Base-by-base conservation (phyloP, 2,888 invertebrate species). In the Mythimna pallens region DNA sequence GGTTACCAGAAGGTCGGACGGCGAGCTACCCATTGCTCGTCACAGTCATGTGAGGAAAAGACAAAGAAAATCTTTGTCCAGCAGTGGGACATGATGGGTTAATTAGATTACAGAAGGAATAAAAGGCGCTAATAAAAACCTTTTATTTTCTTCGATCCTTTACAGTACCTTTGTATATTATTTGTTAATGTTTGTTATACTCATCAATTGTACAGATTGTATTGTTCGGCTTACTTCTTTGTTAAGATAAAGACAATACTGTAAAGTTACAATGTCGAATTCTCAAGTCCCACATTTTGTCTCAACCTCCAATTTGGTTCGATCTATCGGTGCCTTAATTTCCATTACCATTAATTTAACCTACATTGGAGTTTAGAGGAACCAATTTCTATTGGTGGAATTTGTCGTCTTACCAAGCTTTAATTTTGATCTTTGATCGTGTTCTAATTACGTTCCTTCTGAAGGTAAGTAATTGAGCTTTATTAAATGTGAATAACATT, bases 301-400 rank as follows among this genome's bases (percentile, higher is more conserved):
- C 83, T 65, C 58, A 14, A 62, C 12, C 14, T 54, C 50, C 50
- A 70, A 80, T 80, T 83, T 52, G 54, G 36, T 59, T 80, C 64
- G 69, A 85, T 76, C 54, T 76, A 74, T 73, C 47, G 71, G 62
- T 61, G 62, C 68, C 71, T 77, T 70, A 76, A 77, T 77, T 84
- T 72, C 34, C 59, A 85, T 70, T 72, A 69, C 59, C 72, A 81
- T 84, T 81, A 68, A 83, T 81, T 81, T 76, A 81, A 70, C 70
- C 57, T 65, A 73, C 73, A 65, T 70, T 83, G 17, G 65, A 66
- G 17, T 79, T 65, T 22, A 63, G 58, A 52, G 73, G 47, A 68
- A 65, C 67, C 82, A 68, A 84, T 76, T 73, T 73, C 14, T 70
- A 76, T 78, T 34, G 68, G 64, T 64, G 7, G 10, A 76, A 82